Percentiles rank a stretch among this genome's conserved stretches.
Conservation (phyloP, 1,140 invertebrate genomes). For the Drosophila oshimai region DNA sequence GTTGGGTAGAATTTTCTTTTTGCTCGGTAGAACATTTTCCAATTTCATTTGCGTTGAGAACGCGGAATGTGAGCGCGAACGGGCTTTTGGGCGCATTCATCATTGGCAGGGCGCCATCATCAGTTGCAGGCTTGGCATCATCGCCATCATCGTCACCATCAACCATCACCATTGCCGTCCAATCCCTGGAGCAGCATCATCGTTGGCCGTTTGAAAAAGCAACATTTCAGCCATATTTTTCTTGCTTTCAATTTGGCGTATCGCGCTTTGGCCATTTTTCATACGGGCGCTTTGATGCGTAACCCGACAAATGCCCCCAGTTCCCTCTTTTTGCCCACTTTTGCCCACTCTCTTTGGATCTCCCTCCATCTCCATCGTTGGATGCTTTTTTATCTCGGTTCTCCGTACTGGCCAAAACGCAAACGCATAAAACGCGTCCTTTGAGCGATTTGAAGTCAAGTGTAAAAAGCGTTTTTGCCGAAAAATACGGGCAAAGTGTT, state of each 20-base stretch:
- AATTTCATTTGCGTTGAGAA: conserved; percentile 77
- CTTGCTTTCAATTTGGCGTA: conserved; percentile 77
- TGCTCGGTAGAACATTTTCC: conserved; percentile 73
- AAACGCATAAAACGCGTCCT: conserved; percentile 75
- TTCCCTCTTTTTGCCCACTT: not conserved
- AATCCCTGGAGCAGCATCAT: conserved; percentile 1
- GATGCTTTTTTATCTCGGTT: not conserved
- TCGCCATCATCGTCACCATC: conserved; percentile 35
- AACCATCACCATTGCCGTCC: conserved; percentile 15
- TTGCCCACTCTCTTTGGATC: not conserved
- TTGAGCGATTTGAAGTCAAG: conserved; percentile 81
- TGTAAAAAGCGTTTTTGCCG: conserved; percentile 75
- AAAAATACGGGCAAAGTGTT: conserved; percentile 61
- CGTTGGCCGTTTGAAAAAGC: conserved; percentile 75
- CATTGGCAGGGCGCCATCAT: conserved; percentile 56
- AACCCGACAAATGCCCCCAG: conserved; percentile 47
- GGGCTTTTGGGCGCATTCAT: conserved; percentile 64
- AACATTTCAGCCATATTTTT: conserved; percentile 80
- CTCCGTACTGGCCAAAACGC: conserved; percentile 51
- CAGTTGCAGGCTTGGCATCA: conserved; percentile 26
- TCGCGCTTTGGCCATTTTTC: conserved; percentile 77
- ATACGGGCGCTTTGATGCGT: conserved; percentile 75
- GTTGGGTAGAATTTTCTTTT: conserved; percentile 64
- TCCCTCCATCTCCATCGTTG: not conserved
- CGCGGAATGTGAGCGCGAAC: conserved; percentile 67